Conservation (phyloP, 2,797 vertebrate species). For the Ptychadena robeensis region DNA sequence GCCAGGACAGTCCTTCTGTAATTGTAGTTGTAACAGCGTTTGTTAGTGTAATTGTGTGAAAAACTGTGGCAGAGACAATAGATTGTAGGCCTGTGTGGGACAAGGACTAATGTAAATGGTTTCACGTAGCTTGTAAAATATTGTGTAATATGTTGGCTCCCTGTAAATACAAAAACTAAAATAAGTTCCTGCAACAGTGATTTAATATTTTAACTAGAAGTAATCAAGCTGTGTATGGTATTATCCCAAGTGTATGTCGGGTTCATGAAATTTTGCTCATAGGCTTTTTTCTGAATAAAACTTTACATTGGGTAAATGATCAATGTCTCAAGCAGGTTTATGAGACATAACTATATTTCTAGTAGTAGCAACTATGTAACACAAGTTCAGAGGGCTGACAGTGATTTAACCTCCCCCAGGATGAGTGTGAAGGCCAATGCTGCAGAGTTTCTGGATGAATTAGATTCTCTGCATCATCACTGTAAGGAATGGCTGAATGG, state of each 20-base stretch:
- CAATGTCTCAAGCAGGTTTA: background rate
- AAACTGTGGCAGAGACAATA: no score
- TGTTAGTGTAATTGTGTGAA: no score
- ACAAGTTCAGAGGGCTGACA: constrained; percentile 8
- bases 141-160: no score
- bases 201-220: background rate
- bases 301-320: background rate
- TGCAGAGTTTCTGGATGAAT: background rate
- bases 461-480: background rate
- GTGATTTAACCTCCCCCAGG: background rate
- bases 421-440: background rate
- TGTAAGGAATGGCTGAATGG: background rate
- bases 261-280: background rate
- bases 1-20: no score
- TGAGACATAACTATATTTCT: background rate
- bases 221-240: background rate
- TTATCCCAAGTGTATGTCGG: background rate
- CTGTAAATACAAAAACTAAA: no score
- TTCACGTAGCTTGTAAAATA: no score
- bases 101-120: no score
- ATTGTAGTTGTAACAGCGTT: no score
- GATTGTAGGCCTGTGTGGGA: no score
- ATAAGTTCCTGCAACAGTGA: background rate
- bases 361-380: background rate
- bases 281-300: background rate